Conservation (phyloP, 2,113 vertebrate species). For the Stercorarius parasiticus region DNA sequence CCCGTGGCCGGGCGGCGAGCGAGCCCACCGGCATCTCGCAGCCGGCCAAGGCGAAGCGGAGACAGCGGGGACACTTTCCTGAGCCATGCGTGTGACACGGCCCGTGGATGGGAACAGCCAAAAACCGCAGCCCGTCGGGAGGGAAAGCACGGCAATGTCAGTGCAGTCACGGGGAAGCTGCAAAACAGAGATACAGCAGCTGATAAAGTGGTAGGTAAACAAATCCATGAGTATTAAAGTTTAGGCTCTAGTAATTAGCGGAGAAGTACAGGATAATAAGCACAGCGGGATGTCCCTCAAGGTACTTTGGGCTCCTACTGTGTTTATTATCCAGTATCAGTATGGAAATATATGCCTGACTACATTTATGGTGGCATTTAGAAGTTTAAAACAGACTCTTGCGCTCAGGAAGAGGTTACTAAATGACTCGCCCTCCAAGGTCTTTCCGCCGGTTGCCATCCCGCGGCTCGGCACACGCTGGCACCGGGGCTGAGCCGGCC, state of each 20-base stretch:
- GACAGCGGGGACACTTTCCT: too few relatives aligned
- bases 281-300: slow-evolving; percentile 68
- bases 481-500: background rate
- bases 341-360: slow-evolving; percentile 77
- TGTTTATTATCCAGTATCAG: slow-evolving; percentile 75
- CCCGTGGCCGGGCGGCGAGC: rapidly evolving
- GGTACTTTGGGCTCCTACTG: slow-evolving; percentile 72
- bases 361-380: slow-evolving; percentile 73
- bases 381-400: slow-evolving; percentile 68
- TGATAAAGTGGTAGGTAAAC: slow-evolving; percentile 61
- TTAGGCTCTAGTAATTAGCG: slow-evolving; percentile 62
- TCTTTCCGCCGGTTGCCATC: slow-evolving; percentile 50
- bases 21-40: rapidly evolving
- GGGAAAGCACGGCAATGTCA: background rate
- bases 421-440: slow-evolving; percentile 56
- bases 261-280: slow-evolving; percentile 61
- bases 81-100: background rate
- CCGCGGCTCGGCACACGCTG: background rate
- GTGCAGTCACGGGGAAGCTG: background rate
- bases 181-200: background rate
- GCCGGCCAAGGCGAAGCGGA: background rate
- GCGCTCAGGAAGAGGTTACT: slow-evolving; percentile 57
- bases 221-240: slow-evolving; percentile 57
- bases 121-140: background rate
- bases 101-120: background rate